Conservation (phyloP, 2,113 vertebrate genomes). For the Psilopsiagon aurifrons region DNA sequence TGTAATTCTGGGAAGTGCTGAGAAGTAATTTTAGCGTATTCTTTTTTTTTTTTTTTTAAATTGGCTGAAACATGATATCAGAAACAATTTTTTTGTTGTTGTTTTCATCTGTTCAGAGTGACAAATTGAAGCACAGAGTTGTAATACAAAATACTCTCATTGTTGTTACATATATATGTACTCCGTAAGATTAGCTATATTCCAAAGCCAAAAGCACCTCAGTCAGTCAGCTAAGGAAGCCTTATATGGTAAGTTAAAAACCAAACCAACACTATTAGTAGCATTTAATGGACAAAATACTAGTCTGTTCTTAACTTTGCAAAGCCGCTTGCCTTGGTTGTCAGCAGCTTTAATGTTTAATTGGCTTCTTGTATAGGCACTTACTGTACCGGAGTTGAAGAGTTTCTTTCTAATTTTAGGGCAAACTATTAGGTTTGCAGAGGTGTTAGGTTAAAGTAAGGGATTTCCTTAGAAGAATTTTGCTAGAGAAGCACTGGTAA, state of each 20-base stretch:
- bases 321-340: neutral
- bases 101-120: neutral
- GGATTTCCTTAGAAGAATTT: neutral
- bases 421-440: neutral
- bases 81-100: neutral
- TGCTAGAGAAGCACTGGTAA: neutral
- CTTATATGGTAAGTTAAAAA: neutral
- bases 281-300: neutral
- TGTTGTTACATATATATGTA: fast-evolving
- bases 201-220: neutral
- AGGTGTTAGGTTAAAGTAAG: neutral
- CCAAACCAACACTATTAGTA: neutral
- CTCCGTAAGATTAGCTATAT: neutral
- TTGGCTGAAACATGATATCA: neutral
- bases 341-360: neutral
- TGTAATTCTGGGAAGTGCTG: slow-evolving; percentile 49
- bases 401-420: neutral
- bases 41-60: neutral
- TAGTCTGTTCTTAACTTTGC: neutral
- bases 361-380: neutral
- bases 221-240: neutral
- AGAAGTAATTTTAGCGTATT: slow-evolving; percentile 58
- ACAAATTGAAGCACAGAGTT: neutral
- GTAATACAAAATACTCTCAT: neutral
- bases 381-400: neutral